Percentiles rank a stretch among this genome's conserved stretches.
Evolutionary conservation across 2,113 vertebrate species (phyloP).

Genomic region (Cnemophilus loriae): DNA sequence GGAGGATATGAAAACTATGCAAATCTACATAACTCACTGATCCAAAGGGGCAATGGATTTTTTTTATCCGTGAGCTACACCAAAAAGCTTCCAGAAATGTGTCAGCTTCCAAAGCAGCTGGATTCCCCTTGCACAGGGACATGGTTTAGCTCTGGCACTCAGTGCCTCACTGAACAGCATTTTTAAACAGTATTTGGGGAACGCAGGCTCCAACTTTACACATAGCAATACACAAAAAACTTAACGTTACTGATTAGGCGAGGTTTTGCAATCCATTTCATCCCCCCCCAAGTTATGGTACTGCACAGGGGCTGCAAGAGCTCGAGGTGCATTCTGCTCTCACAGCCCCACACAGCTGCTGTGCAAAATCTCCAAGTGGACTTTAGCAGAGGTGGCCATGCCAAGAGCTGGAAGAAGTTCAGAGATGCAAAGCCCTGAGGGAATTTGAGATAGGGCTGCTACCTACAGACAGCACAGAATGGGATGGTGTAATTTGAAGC

Average conservation of each 20-base stretch:
- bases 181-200: constrained; percentile 33
- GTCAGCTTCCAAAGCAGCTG: constrained; percentile 17
- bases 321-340: fast-evolving
- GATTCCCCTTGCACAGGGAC: neutral
- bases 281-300: neutral
- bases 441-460: neutral
- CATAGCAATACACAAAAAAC: neutral
- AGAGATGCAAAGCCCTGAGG: neutral
- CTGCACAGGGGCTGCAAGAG: neutral
- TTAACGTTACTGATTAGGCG: neutral
- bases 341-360: neutral
- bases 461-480: neutral
- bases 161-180: neutral
- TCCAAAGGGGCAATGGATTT: constrained; percentile 24
- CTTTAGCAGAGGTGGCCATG: neutral
- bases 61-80: constrained; percentile 40
- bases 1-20: neutral
- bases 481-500: neutral
- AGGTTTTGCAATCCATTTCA: neutral
- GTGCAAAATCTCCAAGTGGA: neutral
- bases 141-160: neutral
- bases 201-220: neutral
- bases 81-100: constrained; percentile 39
- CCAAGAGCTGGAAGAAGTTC: neutral
- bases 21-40: neutral